These are phyloP conservation scores for Cydia amplana DNA, from an alignment of 1,140 invertebrate genomes.

Conservation along the genomic window DNA sequence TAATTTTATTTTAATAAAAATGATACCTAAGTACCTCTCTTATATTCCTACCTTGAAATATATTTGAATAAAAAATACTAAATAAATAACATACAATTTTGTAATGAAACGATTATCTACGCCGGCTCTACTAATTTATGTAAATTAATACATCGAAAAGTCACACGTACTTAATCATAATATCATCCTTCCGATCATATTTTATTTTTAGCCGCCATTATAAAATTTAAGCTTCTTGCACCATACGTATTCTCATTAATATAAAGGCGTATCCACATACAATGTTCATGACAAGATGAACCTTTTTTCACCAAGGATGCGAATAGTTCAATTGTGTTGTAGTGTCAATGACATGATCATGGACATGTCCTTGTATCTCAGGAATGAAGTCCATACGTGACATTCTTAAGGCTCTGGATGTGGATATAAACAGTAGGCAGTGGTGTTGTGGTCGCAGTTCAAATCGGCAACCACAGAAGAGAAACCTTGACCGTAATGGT, in stretches of 20 bases:
- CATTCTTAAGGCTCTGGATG: slow-evolving; percentile 73
- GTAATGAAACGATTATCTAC: not conserved
- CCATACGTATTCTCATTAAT: not conserved
- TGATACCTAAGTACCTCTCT: too few species aligned
- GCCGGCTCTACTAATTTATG: not conserved
- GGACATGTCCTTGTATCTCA: slow-evolving; percentile 61
- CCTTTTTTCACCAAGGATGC: not conserved
- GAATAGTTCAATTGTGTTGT: slow-evolving; percentile 34
- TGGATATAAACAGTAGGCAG: slow-evolving; percentile 73
- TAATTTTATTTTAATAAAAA: too few species aligned
- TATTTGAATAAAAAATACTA: not conserved
- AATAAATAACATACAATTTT: not conserved
- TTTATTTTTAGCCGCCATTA: slow-evolving; percentile 9
- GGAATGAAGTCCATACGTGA: slow-evolving; percentile 75
- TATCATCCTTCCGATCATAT: not conserved
- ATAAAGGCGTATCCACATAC: slow-evolving; percentile 1
- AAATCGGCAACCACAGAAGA: slow-evolving; percentile 50
- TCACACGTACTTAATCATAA: not conserved
- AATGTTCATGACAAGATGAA: not conserved
- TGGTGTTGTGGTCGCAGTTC: slow-evolving; percentile 57
- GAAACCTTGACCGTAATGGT: slow-evolving; percentile 62
- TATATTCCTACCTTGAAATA: not conserved
- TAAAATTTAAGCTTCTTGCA: not conserved
- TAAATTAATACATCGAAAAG: not conserved
- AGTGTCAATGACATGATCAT: slow-evolving; percentile 69